Conservation (phyloP, 1,140 invertebrate species). For the Periplaneta americana region DNA sequence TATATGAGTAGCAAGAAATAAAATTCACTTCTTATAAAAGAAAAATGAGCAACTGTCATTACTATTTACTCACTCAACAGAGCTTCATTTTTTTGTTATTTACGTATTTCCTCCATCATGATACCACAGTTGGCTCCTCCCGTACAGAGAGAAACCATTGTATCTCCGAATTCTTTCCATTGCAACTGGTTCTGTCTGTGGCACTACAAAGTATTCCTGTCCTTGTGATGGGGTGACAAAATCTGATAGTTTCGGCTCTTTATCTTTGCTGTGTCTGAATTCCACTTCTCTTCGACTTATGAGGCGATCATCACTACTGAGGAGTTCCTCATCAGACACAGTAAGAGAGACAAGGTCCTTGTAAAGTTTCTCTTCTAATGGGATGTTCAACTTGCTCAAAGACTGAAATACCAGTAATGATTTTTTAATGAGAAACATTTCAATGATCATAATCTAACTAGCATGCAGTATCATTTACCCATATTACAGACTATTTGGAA, state of each 20-base stretch:
- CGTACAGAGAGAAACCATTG: conserved; percentile 29
- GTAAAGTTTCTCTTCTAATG: conserved; percentile 32
- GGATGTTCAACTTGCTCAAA: conserved; percentile 32
- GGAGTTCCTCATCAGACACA: conserved; percentile 32
- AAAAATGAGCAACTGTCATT: too few relatives aligned
- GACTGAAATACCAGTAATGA: conserved; percentile 26
- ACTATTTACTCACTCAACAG: too few relatives aligned
- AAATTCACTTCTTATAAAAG: too few relatives aligned
- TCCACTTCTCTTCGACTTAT: conserved; percentile 27
- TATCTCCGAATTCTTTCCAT: conserved; percentile 22
- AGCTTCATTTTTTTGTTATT: too few relatives aligned
- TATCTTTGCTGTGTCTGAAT: not conserved
- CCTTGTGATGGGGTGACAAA: conserved; percentile 30
- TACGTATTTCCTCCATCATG: too few relatives aligned
- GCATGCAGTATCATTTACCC: too few relatives aligned
- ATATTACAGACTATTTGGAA: too few relatives aligned
- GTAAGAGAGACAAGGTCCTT: conserved; percentile 34
- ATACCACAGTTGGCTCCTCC: conserved; percentile 16
- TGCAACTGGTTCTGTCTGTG: conserved; percentile 20
- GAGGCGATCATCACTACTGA: conserved; percentile 32
- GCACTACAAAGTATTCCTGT: conserved; percentile 28
- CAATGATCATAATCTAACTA: too few relatives aligned
- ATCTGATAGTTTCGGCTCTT: conserved; percentile 24
- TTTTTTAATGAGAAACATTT: too few relatives aligned
- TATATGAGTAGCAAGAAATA: too few relatives aligned